Evolutionary conservation across 2,113 vertebrate genomes (phyloP).

Genomic region (Nycticryphes semicollaris): DNA sequence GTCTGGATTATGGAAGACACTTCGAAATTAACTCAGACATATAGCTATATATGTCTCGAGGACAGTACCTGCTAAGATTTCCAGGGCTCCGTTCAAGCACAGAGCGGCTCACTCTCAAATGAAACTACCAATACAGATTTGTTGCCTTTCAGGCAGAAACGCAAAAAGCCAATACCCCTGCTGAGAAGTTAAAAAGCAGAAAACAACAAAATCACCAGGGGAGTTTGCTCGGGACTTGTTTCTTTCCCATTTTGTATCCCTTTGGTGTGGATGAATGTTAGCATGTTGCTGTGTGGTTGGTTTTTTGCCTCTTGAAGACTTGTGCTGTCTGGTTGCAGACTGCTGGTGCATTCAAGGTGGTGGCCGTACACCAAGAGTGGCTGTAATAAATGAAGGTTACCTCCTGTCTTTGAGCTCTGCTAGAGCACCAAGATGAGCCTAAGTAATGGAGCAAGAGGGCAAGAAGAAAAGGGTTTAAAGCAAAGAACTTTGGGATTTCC

Average conservation of each 20-base stretch:
- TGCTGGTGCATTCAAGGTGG: not conserved
- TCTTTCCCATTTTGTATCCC: not conserved
- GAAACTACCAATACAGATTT: not conserved
- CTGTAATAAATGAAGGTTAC: not conserved
- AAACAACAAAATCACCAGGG: not conserved
- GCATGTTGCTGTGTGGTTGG: not conserved
- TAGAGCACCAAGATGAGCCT: not conserved
- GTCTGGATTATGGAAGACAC: constrained; percentile 59
- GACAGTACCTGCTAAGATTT: not conserved
- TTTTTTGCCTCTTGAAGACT: not conserved
- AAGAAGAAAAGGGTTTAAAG: not conserved
- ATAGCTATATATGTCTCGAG: not conserved
- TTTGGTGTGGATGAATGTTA: not conserved
- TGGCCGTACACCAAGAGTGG: not conserved
- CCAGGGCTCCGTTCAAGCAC: not conserved
- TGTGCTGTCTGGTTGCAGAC: not conserved
- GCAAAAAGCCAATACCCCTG: not conserved
- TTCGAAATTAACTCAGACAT: constrained; percentile 48
- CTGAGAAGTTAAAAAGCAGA: not conserved
- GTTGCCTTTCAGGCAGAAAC: not conserved
- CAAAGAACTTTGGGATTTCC: not conserved
- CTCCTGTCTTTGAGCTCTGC: not conserved
- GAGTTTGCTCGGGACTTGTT: not conserved
- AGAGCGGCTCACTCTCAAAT: not conserved
- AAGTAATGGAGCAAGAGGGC: not conserved